These are phyloP conservation scores for Azorinus chamasolen DNA, from an alignment of 2,888 invertebrate genomes.

Conservation along the genomic window DNA sequence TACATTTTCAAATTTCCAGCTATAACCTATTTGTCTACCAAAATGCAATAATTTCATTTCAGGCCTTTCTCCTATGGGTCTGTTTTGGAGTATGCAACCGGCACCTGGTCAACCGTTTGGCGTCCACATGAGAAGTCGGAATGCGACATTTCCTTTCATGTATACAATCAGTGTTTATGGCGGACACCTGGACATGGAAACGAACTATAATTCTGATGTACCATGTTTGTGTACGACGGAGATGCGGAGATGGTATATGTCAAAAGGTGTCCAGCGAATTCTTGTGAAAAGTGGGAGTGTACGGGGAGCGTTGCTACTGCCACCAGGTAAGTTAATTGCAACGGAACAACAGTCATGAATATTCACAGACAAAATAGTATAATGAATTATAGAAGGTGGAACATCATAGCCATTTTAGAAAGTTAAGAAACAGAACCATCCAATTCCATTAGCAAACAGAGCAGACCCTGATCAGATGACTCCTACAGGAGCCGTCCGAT, in stretches of 20 bases:
- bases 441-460: no score
- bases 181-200: constrained; percentile 54
- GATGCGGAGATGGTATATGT: constrained; percentile 68
- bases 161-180: constrained; percentile 57
- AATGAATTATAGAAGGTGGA: no score
- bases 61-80: constrained; percentile 79
- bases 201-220: constrained; percentile 12
- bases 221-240: not conserved
- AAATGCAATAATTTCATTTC: not conserved
- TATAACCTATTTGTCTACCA: no score
- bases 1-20: no score
- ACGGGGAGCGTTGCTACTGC: constrained; percentile 74
- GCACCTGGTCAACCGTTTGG: constrained; percentile 65
- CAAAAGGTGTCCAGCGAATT: constrained; percentile 59
- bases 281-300: constrained; percentile 68
- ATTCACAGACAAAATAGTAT: no score
- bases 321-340: constrained; percentile 62
- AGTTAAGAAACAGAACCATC: no score
- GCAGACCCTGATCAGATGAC: no score
- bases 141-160: constrained; percentile 64
- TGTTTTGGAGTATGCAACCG: constrained; percentile 77
- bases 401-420: no score
- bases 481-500: no score
- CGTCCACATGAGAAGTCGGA: constrained; percentile 64
- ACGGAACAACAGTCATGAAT: no score